These are phyloP conservation scores for Potamilus streckersoni DNA, from an alignment of 1,140 invertebrate genomes.

Conservation along the genomic window DNA sequence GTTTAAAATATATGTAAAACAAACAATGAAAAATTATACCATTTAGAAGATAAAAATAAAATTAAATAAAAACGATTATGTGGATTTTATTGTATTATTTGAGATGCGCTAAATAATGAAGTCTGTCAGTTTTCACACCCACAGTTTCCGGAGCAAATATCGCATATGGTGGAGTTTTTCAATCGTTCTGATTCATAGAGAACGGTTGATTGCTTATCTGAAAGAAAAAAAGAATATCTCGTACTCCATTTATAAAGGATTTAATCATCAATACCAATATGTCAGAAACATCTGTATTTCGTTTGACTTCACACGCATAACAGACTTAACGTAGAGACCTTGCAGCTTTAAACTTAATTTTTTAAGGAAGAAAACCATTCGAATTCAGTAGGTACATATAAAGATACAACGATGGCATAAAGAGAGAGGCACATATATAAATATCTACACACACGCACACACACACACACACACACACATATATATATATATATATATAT, in stretches of 20 bases:
- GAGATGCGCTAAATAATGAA: no score
- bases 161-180: conserved; percentile 36
- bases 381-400: background rate
- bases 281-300: no score
- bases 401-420: background rate
- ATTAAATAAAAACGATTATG: no score
- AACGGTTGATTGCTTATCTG: conserved; percentile 39
- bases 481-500: no score
- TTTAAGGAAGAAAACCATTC: no score
- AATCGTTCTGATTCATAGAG: conserved; percentile 40
- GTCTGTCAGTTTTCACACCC: background rate
- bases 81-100: no score
- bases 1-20: no score
- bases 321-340: background rate
- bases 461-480: no score
- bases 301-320: background rate
- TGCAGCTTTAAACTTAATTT: background rate
- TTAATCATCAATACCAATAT: background rate
- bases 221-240: background rate
- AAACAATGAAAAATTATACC: no score
- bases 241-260: background rate
- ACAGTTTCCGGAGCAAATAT: conserved; percentile 23
- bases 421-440: background rate
- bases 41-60: no score
- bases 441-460: no score